Base-by-base conservation (phyloP, 2,888 invertebrate species). In the Thereva unica region DNA sequence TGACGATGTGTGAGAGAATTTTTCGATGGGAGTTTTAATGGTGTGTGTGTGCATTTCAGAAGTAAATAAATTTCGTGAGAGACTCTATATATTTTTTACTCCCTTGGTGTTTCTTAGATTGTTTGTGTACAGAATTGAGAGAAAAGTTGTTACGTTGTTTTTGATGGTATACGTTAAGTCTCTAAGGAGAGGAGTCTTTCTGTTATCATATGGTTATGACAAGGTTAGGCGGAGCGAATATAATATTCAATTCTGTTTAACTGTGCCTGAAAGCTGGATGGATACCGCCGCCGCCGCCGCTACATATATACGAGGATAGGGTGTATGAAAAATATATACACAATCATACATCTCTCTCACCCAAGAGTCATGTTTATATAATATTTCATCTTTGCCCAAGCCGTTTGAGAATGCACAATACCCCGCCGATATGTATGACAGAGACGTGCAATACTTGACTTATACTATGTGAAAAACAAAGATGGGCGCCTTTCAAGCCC, bases 181-280 rank as follows among this genome's bases (percentile, higher is more conserved):
- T 12, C 9, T 5, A 34, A 6, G 6, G 23, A 23, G 35, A 44
- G 44, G 35, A 7, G 35, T 10, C 35, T 35, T 35, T 10, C 38
- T 41, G 44, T 53, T 44, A 44, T 49, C 57, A 59, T 61, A 47
- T 42, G 49, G 77, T 80, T 80, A 80, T 80, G 80, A 80, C 80
- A 80, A 78, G 77, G 75, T 78, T 78, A 80, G 80, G 80, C 80
- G 80, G 80, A 77, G 80, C 80, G 75, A 75, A 76, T 71, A 73
- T 61, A 49, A 61, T 61, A 50, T 61, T 61, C 61, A 61, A 56
- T 41, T 53, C 52, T 64, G 42, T 42, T 42, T 42, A 23, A 23
- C 23, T 23, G 23, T 23, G 23, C 23, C 23, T 23, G 23, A 23
- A 23, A 23, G 23, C 23, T 23, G 23, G 23, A 23, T 23, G 23